phyloP scores from a whole-genome alignment of 2,888 invertebrate genomes.

The Eupithecia dodoneata region DNA sequence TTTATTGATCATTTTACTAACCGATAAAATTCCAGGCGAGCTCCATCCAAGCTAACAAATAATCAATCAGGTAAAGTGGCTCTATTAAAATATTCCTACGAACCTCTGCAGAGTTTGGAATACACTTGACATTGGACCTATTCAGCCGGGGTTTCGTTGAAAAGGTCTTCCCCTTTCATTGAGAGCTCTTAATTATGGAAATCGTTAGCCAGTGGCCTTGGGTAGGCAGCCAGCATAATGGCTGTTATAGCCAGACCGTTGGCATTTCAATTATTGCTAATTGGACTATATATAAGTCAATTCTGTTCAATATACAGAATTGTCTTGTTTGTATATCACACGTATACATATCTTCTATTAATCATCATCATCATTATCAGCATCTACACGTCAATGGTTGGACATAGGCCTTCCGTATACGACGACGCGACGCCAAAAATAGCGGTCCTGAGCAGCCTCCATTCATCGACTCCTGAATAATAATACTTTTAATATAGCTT shows the following conservation, averaged over 20 bases:
- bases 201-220: conserved; percentile 15
- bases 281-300: background rate
- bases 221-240: background rate
- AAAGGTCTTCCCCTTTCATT: conserved; percentile 9
- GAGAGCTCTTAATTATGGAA: conserved; percentile 21
- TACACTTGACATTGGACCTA: conserved; percentile 21
- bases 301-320: background rate
- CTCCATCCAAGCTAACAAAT: background rate
- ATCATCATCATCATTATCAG: no score
- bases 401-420: no score
- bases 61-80: background rate
- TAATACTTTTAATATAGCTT: no score
- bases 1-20: no score
- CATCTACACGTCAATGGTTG: no score
- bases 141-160: conserved; percentile 1
- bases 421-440: no score
- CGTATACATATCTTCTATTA: no score
- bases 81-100: background rate
- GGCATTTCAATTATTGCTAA: background rate
- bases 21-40: background rate
- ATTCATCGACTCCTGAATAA: no score
- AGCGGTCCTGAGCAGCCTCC: no score
- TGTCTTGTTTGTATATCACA: background rate
- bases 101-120: conserved; percentile 4
- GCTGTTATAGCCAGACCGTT: background rate